A percentile compares a stretch with the other conserved stretches of the same genome.
phyloP scores from a whole-genome alignment of 2,797 vertebrate species.

The Onychomys arenicola region DNA sequence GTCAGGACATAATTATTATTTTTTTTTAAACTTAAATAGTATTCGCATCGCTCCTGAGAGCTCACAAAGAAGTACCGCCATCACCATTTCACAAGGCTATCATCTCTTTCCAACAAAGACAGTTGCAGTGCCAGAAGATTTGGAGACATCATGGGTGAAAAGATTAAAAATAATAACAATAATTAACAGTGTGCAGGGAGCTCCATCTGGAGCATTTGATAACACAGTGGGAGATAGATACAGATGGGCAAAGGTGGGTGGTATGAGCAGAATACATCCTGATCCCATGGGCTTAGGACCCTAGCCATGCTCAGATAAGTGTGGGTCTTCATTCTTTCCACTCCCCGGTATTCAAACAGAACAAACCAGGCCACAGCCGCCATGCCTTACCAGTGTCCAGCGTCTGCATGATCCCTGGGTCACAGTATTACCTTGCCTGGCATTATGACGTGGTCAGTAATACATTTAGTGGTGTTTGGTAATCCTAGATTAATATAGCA shows the following conservation, averaged over 20 bases:
- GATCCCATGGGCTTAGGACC: conserved; percentile 60
- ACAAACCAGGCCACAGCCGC: not conserved
- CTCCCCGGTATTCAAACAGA: not conserved
- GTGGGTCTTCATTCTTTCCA: conserved; percentile 3
- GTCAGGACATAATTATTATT: conserved; percentile 82
- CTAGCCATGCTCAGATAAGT: conserved; percentile 57
- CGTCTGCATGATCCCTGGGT: not conserved
- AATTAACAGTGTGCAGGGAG: conserved; percentile 74
- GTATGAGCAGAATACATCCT: conserved; percentile 69
- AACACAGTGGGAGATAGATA: conserved; percentile 71
- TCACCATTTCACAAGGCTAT: conserved; percentile 65
- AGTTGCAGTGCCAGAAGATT: conserved; percentile 70
- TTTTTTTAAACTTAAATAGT: conserved; percentile 75
- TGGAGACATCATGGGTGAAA: conserved; percentile 73
- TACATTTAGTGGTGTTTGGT: conserved; percentile 22
- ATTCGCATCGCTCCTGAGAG: conserved; percentile 65
- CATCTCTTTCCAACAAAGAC: conserved; percentile 80
- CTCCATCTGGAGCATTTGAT: conserved; percentile 78
- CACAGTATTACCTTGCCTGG: conserved; percentile 13
- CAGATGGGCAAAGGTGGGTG: conserved; percentile 82
- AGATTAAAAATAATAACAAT: conserved; percentile 82
- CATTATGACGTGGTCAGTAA: conserved; percentile 44
- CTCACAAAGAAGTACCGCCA: conserved; percentile 66
- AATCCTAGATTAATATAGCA: conserved; percentile 48
- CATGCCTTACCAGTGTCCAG: not conserved